Evolutionary conservation across 2,113 vertebrate genomes (phyloP).

Genomic region (Erinaceus europaeus): DNA sequence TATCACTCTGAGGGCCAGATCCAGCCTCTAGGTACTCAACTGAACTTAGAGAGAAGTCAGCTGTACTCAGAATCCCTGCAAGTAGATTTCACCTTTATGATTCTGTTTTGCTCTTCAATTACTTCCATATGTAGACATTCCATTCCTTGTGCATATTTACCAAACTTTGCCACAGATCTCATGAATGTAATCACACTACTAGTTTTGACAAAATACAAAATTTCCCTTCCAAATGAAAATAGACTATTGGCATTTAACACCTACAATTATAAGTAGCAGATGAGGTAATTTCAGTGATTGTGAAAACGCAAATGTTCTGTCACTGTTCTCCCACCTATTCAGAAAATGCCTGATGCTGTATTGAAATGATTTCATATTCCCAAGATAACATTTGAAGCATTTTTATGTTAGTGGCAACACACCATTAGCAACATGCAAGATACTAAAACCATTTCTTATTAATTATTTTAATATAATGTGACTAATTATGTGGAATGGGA

Average conservation of each 20-base stretch:
- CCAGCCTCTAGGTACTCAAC: conserved; percentile 39
- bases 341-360: background rate
- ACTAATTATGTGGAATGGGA: conserved; percentile 24
- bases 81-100: background rate
- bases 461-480: conserved; percentile 63
- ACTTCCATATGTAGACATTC: conserved; percentile 39
- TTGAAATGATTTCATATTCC: conserved; percentile 17
- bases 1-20: conserved; percentile 53
- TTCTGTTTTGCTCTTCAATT: conserved; percentile 45
- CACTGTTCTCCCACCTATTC: background rate
- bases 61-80: background rate
- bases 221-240: conserved; percentile 38
- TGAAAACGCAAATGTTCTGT: conserved; percentile 13
- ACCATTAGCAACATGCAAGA: background rate
- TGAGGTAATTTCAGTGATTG: conserved; percentile 19
- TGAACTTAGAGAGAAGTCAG: conserved; percentile 39
- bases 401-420: background rate
- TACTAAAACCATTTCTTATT: conserved; percentile 24
- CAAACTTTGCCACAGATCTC: background rate
- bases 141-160: background rate
- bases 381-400: background rate
- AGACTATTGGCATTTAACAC: conserved; percentile 49
- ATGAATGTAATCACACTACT: conserved; percentile 1
- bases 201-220: conserved; percentile 40
- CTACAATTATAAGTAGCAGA: conserved; percentile 39